Percentiles rank a stretch among this genome's conserved stretches.
These are phyloP conservation scores for Actinostola sp. DNA, from an alignment of 92 coral and sea anemone genomes.

Conservation along the genomic window DNA sequence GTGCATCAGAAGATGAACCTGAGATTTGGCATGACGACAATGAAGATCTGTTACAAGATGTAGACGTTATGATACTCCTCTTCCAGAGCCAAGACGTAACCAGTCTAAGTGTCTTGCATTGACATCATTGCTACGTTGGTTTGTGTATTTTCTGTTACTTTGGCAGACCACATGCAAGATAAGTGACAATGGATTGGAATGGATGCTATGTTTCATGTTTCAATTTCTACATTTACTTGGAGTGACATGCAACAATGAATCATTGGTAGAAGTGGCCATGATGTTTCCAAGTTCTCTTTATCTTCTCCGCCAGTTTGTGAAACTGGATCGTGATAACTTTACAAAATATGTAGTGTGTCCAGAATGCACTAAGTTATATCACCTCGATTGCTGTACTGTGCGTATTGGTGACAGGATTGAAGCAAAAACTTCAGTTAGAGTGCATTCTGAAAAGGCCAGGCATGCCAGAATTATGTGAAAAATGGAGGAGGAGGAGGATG, in stretches of 20 bases:
- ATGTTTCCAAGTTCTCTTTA: too few species aligned
- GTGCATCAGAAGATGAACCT: conserved; percentile 10
- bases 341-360: too few species aligned
- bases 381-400: too few species aligned
- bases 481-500: not conserved
- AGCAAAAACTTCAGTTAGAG: conserved; percentile 31
- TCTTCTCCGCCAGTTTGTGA: too few species aligned
- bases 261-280: conserved; percentile 36
- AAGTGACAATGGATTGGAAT: too few species aligned
- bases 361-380: too few species aligned
- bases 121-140: conserved; percentile 51
- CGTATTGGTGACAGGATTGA: conserved; percentile 42
- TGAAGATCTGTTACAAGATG: conserved; percentile 25
- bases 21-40: conserved; percentile 23
- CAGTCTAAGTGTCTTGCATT: conserved; percentile 24
- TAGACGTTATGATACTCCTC: conserved; percentile 18
- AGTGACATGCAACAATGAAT: conserved; percentile 43
- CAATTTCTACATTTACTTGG: conserved; percentile 54
- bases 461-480: conserved; percentile 34
- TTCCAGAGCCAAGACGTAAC: conserved; percentile 46
- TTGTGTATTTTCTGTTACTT: conserved; percentile 52
- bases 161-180: conserved; percentile 58
- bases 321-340: too few species aligned
- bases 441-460: conserved; percentile 19
- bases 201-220: conserved; percentile 48